Percentiles rank a stretch among this genome's conserved stretches.
phyloP scores from a whole-genome alignment of 2,797 vertebrate genomes.

The Ceryle rudis region DNA sequence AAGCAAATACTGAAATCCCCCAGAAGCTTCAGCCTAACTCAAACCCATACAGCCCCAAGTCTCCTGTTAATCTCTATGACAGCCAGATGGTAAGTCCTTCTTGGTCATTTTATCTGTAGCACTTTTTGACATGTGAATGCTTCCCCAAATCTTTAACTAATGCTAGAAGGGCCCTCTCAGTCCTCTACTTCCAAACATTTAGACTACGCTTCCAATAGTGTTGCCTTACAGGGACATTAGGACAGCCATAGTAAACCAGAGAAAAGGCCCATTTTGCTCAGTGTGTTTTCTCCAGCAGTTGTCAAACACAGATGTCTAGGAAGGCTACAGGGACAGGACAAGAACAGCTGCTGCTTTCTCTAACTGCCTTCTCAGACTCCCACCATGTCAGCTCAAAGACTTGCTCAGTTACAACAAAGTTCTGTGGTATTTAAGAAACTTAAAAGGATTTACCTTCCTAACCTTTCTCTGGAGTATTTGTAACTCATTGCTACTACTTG shows the following conservation, averaged over 20 bases:
- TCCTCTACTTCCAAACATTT: background rate
- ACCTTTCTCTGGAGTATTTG: background rate
- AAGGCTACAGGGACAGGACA: background rate
- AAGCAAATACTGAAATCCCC: background rate
- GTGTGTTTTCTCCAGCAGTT: background rate
- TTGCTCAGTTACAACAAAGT: background rate
- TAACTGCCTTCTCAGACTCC: background rate
- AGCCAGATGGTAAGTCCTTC: background rate
- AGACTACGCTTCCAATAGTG: background rate
- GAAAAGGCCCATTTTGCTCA: background rate
- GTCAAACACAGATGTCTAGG: background rate
- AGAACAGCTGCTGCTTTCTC: background rate
- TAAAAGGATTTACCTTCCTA: background rate
- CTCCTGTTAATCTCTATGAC: background rate
- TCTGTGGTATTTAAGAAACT: background rate
- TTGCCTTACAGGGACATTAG: background rate
- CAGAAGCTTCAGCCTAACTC: background rate
- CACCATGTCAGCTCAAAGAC: background rate
- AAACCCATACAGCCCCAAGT: background rate
- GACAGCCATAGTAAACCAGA: background rate
- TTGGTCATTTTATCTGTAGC: background rate
- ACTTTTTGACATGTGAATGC: background rate
- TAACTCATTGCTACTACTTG: background rate
- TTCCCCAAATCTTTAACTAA: background rate
- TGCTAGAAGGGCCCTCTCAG: background rate